Evolutionary conservation across 2,113 vertebrate species (phyloP).

Genomic region (Dermatemys mawii): DNA sequence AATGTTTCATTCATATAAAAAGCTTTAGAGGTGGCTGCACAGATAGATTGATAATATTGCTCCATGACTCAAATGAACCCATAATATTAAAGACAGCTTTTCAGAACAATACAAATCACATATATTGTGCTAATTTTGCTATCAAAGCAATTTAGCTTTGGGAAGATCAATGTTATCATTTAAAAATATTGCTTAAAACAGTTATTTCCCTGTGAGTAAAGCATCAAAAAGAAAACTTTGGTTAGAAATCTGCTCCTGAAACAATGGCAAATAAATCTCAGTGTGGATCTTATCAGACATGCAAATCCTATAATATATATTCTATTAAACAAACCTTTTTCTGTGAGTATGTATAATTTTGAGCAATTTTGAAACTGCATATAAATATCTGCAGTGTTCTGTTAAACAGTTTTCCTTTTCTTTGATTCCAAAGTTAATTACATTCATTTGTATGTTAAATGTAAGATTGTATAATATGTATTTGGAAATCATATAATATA

Average conservation of each 20-base stretch:
- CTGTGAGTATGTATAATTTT: background rate
- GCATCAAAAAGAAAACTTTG: background rate
- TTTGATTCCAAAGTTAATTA: constrained; percentile 53
- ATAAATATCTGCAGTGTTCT: constrained; percentile 15
- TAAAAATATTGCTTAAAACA: constrained; percentile 6
- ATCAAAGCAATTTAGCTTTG: constrained; percentile 32
- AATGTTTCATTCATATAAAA: constrained; percentile 48
- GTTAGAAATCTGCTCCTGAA: constrained; percentile 26
- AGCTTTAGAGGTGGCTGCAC: constrained; percentile 21
- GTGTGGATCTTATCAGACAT: constrained; percentile 16
- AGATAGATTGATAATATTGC: constrained; percentile 9
- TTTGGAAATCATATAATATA: constrained; percentile 19
- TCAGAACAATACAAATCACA: constrained; percentile 34
- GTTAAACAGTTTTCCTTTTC: constrained; percentile 10
- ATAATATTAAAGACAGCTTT: constrained; percentile 31
- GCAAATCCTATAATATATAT: constrained; percentile 1
- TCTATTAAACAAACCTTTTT: background rate
- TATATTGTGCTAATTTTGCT: constrained; percentile 55
- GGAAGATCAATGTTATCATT: constrained; percentile 26
- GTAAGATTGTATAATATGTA: constrained; percentile 12
- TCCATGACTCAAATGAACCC: constrained; percentile 25
- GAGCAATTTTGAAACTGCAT: constrained; percentile 23
- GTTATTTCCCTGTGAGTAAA: constrained; percentile 22
- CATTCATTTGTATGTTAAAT: constrained; percentile 46
- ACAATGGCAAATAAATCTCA: constrained; percentile 30